Base-by-base conservation (phyloP, 1,140 invertebrate species). In the Drosophila arizonae region DNA sequence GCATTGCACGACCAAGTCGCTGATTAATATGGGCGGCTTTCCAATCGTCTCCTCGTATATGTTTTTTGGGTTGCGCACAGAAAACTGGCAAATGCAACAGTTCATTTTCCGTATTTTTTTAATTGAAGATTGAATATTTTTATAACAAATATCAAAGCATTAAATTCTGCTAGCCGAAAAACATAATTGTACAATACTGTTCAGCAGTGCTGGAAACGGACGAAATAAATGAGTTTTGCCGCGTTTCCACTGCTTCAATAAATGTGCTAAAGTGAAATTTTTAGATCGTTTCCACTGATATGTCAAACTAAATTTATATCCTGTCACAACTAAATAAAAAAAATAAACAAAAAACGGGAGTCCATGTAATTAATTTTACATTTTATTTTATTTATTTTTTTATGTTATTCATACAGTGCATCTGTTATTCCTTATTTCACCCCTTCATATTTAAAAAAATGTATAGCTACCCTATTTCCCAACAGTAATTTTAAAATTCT, bases 61-160 rank as follows among this genome's bases (percentile, higher is more conserved):
- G 41, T 89, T 77, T 39, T 77, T 88, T 6, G 84, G 77, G 36
- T 69, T 68, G 21, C 84, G 85, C 28, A 88, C 84, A 60, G 77
- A 64, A 72, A 88, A 88, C 52, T 88, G 84, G 50, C 84, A 88
- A 75, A 88, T 80, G 65, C 84, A 88, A 62, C 84, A 88, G 72
- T 84, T 88, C 79, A 88, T 88, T 46, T 73, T 84, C 36, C 1
- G 2, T 11, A 11, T 39, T 39, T 11, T 39, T 39, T 39, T 11
- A 39, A 11, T 39, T 39, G 10, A 58, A 11, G 8, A 30, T 39
- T 3, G 46, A 36, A 48, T 48, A 21, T 52, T 67, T 55, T 67
- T 17, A 63, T 52, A 48, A 46, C 43, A 72, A 66, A 72, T 58
- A 56, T 56, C 33, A 66, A 66, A 28, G 45, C 55, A 64, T 57